Evolutionary conservation across 2,888 invertebrate genomes (phyloP), one percentile per base, ranked within the genome.

Genomic region (Pseudanteris insignis): DNA sequence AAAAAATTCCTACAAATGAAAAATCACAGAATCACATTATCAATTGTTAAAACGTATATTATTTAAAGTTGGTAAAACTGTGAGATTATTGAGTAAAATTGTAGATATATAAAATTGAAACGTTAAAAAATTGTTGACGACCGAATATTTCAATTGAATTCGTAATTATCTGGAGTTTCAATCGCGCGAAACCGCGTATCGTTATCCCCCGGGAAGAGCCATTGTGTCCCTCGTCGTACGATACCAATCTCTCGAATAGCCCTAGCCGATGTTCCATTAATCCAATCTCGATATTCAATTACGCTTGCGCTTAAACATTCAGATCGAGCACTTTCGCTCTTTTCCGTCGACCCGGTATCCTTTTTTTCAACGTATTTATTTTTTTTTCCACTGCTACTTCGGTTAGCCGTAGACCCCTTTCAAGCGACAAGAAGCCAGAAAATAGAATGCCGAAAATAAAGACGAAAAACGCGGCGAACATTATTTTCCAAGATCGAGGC

Each of bases 401-500:
- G 30, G 21, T 37, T 47, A 18, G 28, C 25, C 33, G 44, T 54
- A 48, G 38, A 63, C 63, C 65, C 63, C 44, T 61, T 63, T 63
- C 36, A 50, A 40, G 37, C 24, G 63, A 62, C 61, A 67, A 61
- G 63, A 65, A 18, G 6, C 18, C 4, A 58, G 62, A 60, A 50
- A 64, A 62, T 63, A 48, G 64, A 61, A 65, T 21, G 51, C 30
- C 47, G 57, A 29, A 9, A 46, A 53, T 60, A 51, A 50, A 65
- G 34, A 46, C 38, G 40, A 51, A 46, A 34, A 58, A 38, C 61
- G 8, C 6, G 8, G 26, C 61, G 70, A n/a, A 3, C 72, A 71
- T 74, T 72, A 70, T 69, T 77, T 75, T 76, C 73, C 76, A 73
- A 70, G 74, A 75, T 77, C 73, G 67, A 69, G 69, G 71, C 67